Conservation (phyloP, 92 coral and sea anemone species). For the Zoanthus sociatus region DNA sequence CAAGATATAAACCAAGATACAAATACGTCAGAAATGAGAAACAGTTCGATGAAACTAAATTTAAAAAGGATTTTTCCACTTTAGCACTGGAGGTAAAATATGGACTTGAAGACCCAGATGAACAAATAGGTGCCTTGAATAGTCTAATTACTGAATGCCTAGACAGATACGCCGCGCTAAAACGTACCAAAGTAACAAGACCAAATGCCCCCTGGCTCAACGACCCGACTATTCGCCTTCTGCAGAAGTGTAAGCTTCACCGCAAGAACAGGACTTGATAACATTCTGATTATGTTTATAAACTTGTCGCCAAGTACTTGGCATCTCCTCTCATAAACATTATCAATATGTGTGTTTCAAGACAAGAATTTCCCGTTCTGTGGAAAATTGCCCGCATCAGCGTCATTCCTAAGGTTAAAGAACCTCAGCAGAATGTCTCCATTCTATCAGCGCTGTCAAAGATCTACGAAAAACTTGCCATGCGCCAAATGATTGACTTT, state of each 20-base stretch:
- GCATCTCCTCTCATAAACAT: constrained; percentile 53
- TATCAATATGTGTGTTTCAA: constrained; percentile 37
- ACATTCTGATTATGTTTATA: constrained; percentile 43
- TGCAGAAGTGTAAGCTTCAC: too few relatives aligned
- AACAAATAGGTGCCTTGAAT: constrained; percentile 21
- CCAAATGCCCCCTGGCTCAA: too few relatives aligned
- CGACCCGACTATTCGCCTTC: too few relatives aligned
- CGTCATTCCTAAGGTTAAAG: constrained; percentile 45
- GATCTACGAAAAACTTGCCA: constrained; percentile 21
- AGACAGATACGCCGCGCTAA: constrained; percentile 36
- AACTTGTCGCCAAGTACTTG: constrained; percentile 53
- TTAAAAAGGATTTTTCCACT: constrained; percentile 25
- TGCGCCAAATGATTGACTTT: constrained; percentile 9
- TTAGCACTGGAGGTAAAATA: constrained; percentile 35
- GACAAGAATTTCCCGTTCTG: constrained; percentile 15
- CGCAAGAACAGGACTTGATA: constrained; percentile 30
- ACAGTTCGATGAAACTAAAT: constrained; percentile 32
- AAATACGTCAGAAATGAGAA: constrained; percentile 34
- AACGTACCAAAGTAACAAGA: not conserved
- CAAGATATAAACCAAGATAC: not conserved
- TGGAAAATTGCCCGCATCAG: constrained; percentile 56
- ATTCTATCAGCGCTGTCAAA: constrained; percentile 36
- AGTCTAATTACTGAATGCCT: not conserved
- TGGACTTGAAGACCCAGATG: constrained; percentile 38
- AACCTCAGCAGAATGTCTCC: not conserved